These are phyloP conservation scores for Ochotona curzoniae DNA, from an alignment of 2,113 vertebrate species.

Conservation along the genomic window DNA sequence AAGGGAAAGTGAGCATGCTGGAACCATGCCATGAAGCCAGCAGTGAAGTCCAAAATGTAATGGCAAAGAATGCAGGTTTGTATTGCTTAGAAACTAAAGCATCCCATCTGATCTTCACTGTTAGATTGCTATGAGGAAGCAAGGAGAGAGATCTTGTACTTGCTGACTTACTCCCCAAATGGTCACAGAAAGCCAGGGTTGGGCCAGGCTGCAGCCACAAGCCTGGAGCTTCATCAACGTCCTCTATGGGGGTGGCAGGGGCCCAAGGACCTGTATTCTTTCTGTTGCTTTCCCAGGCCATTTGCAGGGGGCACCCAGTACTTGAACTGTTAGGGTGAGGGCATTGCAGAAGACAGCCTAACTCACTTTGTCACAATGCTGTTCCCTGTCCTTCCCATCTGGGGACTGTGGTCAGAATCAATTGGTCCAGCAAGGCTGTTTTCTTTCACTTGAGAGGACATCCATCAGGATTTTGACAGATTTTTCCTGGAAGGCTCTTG, in stretches of 20 bases:
- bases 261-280: too few relatives aligned
- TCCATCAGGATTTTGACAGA: neutral
- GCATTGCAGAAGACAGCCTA: too few relatives aligned
- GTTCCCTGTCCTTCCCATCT: neutral
- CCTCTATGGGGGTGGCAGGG: too few relatives aligned
- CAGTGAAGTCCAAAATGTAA: neutral
- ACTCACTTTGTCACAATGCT: too few relatives aligned
- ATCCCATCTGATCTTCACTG: neutral
- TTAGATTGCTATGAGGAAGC: neutral
- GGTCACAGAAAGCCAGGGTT: too few relatives aligned
- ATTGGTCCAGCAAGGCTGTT: neutral
- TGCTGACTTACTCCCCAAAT: too few relatives aligned
- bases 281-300: too few relatives aligned
- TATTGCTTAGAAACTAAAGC: slow-evolving; percentile 1
- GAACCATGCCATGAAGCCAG: neutral
- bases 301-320: too few relatives aligned
- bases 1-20: neutral
- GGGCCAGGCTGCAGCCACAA: too few relatives aligned
- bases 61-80: neutral
- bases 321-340: too few relatives aligned
- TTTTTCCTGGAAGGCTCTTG: neutral
- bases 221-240: too few relatives aligned
- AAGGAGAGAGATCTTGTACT: too few relatives aligned
- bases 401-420: neutral
- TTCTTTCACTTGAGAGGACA: neutral